Conservation (phyloP, 2,113 vertebrate species). For the Pangasianodon gigas region DNA sequence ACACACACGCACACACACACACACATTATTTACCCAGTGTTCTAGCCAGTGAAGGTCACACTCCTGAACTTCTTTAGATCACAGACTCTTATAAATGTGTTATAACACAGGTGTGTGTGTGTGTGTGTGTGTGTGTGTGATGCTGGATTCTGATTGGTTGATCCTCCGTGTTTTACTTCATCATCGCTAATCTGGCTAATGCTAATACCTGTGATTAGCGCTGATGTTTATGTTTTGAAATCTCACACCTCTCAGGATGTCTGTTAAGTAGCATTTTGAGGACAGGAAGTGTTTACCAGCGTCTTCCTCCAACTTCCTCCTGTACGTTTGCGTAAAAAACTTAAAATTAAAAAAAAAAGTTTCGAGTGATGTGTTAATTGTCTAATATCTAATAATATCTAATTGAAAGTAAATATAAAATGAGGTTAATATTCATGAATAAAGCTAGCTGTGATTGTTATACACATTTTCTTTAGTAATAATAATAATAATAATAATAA, state of each 20-base stretch:
- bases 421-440: background rate
- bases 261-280: too few species aligned
- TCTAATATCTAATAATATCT: too few species aligned
- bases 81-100: background rate
- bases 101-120: background rate
- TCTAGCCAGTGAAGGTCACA: background rate
- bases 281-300: background rate
- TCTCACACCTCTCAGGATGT: background rate
- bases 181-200: background rate
- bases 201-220: background rate
- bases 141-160: background rate
- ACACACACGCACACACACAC: slow-evolving; percentile 3
- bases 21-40: background rate
- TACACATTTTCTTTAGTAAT: background rate
- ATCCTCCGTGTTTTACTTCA: background rate
- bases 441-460: too few species aligned
- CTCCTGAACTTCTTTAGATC: background rate
- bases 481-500: too few species aligned
- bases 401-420: background rate
- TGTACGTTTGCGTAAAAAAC: background rate
- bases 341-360: background rate
- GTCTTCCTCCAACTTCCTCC: background rate
- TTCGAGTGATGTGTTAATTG: too few species aligned
- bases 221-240: background rate
- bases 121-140: background rate